Conservation (phyloP, 30 jellyfish, hydroid and myxozoan genomes). For the Sanderia malayensis region DNA sequence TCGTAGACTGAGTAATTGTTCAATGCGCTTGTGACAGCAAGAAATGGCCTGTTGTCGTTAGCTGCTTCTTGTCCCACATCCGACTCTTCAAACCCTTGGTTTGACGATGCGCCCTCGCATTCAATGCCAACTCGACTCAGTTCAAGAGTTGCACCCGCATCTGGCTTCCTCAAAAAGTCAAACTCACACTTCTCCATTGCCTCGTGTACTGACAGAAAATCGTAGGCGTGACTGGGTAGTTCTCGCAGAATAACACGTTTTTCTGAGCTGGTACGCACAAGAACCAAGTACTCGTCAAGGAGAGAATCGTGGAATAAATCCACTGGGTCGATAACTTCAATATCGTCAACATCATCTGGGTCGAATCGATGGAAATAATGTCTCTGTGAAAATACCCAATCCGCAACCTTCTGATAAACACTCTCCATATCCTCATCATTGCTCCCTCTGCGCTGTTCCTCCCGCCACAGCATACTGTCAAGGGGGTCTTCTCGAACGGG, state of each 20-base stretch:
- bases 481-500: slow-evolving; percentile 35
- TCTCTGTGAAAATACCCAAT: slow-evolving; percentile 94
- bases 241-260: slow-evolving; percentile 85
- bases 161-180: slow-evolving; percentile 78
- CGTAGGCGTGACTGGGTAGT: slow-evolving; percentile 62
- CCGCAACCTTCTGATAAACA: slow-evolving; percentile 85
- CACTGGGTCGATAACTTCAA: slow-evolving; percentile 97
- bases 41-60: slow-evolving; percentile 36
- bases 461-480: slow-evolving; percentile 12
- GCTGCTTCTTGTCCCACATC: too few relatives aligned
- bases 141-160: slow-evolving; percentile 50
- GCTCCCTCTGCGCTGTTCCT: slow-evolving; percentile 2
- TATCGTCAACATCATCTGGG: slow-evolving; percentile 70
- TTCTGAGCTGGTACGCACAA: slow-evolving; percentile 81
- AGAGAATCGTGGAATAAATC: slow-evolving; percentile 93
- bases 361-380: slow-evolving; percentile 66
- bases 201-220: slow-evolving; percentile 72
- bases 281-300: slow-evolving; percentile 76
- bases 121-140: slow-evolving; percentile 34
- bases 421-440: slow-evolving; percentile 30
- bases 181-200: slow-evolving; percentile 58
- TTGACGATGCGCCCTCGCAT: slow-evolving; percentile 1
- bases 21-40: slow-evolving; percentile 70
- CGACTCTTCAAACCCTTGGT: slow-evolving; percentile 8
- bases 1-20: slow-evolving; percentile 56